Conservation (phyloP, 2,113 vertebrate genomes). For the Abramis brama region DNA sequence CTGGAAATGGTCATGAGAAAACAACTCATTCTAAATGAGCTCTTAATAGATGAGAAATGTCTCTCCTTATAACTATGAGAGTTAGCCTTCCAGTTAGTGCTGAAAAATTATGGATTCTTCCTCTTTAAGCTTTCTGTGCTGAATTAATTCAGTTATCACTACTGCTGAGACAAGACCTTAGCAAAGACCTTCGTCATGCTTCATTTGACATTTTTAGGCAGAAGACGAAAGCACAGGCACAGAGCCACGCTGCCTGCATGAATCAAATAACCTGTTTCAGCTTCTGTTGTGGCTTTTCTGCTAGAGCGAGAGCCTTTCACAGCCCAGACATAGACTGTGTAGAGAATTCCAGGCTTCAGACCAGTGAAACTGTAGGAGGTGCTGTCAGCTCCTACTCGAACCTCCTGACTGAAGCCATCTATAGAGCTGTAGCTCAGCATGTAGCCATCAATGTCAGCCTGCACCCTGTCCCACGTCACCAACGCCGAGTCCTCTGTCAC, state of each 20-base stretch:
- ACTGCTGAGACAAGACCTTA: not conserved
- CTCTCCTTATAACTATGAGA: not conserved
- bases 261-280: slow-evolving; percentile 73
- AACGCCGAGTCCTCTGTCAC: slow-evolving; percentile 69
- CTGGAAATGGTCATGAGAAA: not conserved
- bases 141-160: slow-evolving; percentile 3
- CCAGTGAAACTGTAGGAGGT: slow-evolving; percentile 64
- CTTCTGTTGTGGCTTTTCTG: slow-evolving; percentile 70
- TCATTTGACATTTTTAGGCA: not conserved
- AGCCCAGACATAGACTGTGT: slow-evolving; percentile 77
- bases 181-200: slow-evolving; percentile 16
- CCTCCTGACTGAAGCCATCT: slow-evolving; percentile 67
- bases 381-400: slow-evolving; percentile 70
- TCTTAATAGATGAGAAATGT: not conserved
- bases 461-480: slow-evolving; percentile 68
- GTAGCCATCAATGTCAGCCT: slow-evolving; percentile 71
- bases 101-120: not conserved
- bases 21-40: not conserved
- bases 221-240: not conserved
- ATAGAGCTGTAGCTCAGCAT: slow-evolving; percentile 68
- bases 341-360: slow-evolving; percentile 78
- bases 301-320: slow-evolving; percentile 73
- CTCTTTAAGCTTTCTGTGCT: not conserved
- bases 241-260: not conserved
- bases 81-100: not conserved